Evolutionary conservation across 2,888 invertebrate species (phyloP), one percentile per base, ranked within the genome.

Genomic region (Argyresthia albistria): DNA sequence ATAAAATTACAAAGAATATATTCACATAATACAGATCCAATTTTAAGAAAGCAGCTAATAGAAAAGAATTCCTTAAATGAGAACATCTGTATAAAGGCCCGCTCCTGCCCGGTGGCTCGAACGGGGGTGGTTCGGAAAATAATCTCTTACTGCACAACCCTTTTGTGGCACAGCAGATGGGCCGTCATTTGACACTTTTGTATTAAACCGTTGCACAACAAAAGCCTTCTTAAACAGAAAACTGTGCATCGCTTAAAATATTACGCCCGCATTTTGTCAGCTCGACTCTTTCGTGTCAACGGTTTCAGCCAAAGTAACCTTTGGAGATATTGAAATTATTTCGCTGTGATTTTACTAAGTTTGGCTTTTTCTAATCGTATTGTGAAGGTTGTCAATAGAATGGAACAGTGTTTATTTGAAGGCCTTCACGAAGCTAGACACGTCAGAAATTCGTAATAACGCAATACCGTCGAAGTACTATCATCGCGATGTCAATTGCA

Each of bases 151-250:
- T 69, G 68, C 67, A 71, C 79, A 87, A 87, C 87, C 87, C 87
- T 87, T 50, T 87, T 87, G 84, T 82, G 76, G 65, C 63, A 35
- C 37, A 71, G 80, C 87, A 87, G 87, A 87, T 87, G 87, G 80
- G 83, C 81, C 81, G 87, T 87, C 87, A 87, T 87, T 87, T 82
- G 86, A 87, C 87, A 87, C 87, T 87, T 87, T 84, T 87, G 87
- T 87, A 87, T 84, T 86, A 87, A 80, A 80, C 79, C 80, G 80
- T 87, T 87, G 87, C 86, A 87, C 87, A 84, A 86, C 86, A 87
- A 87, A 79, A 79, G 80, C 76, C 78, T 76, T 81, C 84, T 84
- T 84, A 78, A 80, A 77, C 76, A 83, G 80, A 84, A 86, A 84
- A 83, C 80, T 81, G 83, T 84, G 74, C 78, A 79, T 70, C 79